Conservation (phyloP, 2,888 invertebrate species). For the Ectropis crepuscularia region DNA sequence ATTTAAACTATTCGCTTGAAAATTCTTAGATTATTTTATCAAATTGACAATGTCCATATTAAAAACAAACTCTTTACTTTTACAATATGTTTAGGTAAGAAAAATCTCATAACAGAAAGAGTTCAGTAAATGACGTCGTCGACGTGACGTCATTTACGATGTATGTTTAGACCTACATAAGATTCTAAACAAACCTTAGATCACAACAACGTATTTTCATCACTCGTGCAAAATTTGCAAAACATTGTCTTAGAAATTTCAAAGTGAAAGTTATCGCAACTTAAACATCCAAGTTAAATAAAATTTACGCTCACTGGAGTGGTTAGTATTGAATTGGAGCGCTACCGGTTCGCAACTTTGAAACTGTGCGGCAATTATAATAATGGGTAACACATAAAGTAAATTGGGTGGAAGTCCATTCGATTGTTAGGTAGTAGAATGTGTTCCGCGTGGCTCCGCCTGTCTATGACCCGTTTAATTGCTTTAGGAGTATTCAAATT, state of each 20-base stretch:
- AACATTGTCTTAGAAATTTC: too few relatives aligned
- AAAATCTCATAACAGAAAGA: too few relatives aligned
- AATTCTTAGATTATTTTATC: too few relatives aligned
- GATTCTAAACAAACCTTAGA: neutral
- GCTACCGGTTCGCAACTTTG: constrained; percentile 59
- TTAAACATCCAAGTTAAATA: constrained; percentile 55
- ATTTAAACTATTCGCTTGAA: too few relatives aligned
- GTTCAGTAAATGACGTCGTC: too few relatives aligned
- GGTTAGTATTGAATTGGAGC: constrained; percentile 57
- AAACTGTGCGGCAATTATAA: constrained; percentile 72
- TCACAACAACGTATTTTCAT: neutral
- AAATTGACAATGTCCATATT: too few relatives aligned
- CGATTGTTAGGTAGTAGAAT: constrained; percentile 61
- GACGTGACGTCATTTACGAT: too few relatives aligned
- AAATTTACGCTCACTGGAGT: constrained; percentile 54
- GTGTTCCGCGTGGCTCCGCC: constrained; percentile 54
- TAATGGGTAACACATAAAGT: constrained; percentile 76
- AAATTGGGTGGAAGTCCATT: constrained; percentile 73
- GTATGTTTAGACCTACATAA: too few relatives aligned
- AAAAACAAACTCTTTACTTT: too few relatives aligned
- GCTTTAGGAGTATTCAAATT: constrained; percentile 45
- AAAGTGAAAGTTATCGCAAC: constrained; percentile 41
- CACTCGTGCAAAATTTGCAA: neutral
- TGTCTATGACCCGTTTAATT: constrained; percentile 54
- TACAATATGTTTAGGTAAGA: too few relatives aligned